These are phyloP conservation scores for Neogobius melanostomus DNA, from an alignment of 2,113 vertebrate genomes.

Conservation along the genomic window DNA sequence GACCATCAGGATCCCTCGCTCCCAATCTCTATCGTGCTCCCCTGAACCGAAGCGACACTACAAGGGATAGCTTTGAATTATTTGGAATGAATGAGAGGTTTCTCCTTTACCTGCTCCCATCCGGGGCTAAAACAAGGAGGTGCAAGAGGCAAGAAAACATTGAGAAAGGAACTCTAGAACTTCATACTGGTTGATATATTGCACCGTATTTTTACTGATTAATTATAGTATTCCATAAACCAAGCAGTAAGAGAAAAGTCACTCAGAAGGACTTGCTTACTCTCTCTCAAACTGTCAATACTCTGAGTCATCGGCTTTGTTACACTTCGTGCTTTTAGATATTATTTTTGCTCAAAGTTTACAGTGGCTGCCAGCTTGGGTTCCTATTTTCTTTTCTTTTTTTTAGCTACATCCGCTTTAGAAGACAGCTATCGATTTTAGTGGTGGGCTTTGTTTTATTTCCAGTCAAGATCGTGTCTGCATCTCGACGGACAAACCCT, in stretches of 20 bases:
- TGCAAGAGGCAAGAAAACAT: no score
- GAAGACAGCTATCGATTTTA: conserved; percentile 57
- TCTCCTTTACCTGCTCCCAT: no score
- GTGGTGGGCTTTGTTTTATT: conserved; percentile 52
- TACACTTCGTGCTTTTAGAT: conserved; percentile 6
- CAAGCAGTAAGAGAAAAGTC: neutral
- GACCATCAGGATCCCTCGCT: no score
- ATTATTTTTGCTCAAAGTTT: conserved; percentile 39
- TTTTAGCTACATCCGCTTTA: conserved; percentile 27
- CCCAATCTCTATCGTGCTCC: no score
- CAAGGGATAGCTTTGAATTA: no score
- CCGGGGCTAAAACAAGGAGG: no score
- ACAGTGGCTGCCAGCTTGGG: conserved; percentile 12
- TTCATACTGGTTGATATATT: no score
- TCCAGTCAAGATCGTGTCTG: conserved; percentile 40
- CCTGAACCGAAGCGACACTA: no score
- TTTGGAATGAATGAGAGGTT: no score
- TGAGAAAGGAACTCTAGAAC: no score
- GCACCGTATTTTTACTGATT: no score
- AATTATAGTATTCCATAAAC: no score
- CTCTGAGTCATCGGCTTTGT: conserved; percentile 9
- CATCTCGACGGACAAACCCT: conserved; percentile 44
- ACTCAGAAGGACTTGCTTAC: conserved; percentile 17
- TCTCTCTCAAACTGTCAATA: conserved; percentile 43
- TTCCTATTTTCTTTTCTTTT: conserved; percentile 31